phyloP scores from a whole-genome alignment of 2,113 vertebrate species.

The Ameiurus melas region DNA sequence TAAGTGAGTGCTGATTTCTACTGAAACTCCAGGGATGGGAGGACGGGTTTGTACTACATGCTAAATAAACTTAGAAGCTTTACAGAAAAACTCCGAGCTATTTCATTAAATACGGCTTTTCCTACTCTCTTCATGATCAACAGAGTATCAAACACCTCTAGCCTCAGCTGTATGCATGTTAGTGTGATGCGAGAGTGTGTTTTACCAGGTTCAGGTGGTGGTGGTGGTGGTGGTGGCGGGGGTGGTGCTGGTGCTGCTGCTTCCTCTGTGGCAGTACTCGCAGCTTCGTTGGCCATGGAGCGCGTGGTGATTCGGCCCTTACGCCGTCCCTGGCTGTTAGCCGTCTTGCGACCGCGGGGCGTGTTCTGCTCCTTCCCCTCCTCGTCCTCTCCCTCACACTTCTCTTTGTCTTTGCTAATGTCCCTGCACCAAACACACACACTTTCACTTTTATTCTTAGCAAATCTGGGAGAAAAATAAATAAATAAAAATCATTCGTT shows the following conservation, averaged over 20 bases:
- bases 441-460: neutral
- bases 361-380: constrained; percentile 91
- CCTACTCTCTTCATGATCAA: neutral
- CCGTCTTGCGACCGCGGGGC: constrained; percentile 93
- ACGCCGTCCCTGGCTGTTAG: constrained; percentile 94
- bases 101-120: neutral
- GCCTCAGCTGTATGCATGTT: neutral
- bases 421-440: constrained; percentile 73
- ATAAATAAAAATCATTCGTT: neutral
- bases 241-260: constrained; percentile 77
- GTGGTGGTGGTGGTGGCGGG: constrained; percentile 73
- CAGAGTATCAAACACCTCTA: neutral
- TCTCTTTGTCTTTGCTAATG: constrained; percentile 95
- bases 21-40: neutral
- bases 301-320: constrained; percentile 96
- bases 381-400: constrained; percentile 90
- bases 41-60: neutral
- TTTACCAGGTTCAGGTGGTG: constrained; percentile 83
- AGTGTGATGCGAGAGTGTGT: neutral
- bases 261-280: constrained; percentile 85
- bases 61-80: neutral
- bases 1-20: neutral
- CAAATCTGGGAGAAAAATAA: neutral
- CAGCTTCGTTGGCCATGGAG: constrained; percentile 97
- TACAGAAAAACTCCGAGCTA: neutral